Evolutionary conservation across 2,113 vertebrate genomes (phyloP).

Genomic region (Himantopus leucocephalus): DNA sequence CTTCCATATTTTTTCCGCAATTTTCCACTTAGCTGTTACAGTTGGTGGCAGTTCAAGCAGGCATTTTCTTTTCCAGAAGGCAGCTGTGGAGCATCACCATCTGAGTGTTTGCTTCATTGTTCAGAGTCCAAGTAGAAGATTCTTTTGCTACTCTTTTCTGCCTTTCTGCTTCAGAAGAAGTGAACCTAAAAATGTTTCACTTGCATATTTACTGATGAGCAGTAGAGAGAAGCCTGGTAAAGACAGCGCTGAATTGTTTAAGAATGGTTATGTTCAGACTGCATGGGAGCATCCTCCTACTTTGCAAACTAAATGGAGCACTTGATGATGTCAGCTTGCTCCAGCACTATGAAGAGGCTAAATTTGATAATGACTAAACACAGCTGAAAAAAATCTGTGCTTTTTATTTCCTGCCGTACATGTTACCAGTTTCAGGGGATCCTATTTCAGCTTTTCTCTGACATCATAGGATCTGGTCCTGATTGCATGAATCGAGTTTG

Average conservation of each 20-base stretch:
- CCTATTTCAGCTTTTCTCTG: background rate
- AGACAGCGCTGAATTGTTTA: background rate
- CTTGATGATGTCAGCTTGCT: background rate
- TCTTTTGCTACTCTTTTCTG: background rate
- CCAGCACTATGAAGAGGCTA: background rate
- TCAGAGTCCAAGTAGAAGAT: background rate
- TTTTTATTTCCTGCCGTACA: background rate
- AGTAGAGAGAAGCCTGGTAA: background rate
- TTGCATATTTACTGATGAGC: background rate
- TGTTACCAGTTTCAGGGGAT: background rate
- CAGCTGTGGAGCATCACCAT: background rate
- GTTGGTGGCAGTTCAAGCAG: background rate
- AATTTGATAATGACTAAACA: background rate
- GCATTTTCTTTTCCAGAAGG: background rate
- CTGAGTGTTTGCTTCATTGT: background rate
- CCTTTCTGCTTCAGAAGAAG: background rate
- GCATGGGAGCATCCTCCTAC: background rate
- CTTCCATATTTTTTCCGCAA: background rate
- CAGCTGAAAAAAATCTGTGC: background rate
- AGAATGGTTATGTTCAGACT: background rate
- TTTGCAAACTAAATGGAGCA: background rate
- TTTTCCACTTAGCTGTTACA: background rate
- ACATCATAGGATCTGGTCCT: background rate
- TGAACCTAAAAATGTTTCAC: background rate
- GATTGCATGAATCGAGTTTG: background rate